Conservation (phyloP, 2,888 invertebrate species). For the Platycnemis pennipes region DNA sequence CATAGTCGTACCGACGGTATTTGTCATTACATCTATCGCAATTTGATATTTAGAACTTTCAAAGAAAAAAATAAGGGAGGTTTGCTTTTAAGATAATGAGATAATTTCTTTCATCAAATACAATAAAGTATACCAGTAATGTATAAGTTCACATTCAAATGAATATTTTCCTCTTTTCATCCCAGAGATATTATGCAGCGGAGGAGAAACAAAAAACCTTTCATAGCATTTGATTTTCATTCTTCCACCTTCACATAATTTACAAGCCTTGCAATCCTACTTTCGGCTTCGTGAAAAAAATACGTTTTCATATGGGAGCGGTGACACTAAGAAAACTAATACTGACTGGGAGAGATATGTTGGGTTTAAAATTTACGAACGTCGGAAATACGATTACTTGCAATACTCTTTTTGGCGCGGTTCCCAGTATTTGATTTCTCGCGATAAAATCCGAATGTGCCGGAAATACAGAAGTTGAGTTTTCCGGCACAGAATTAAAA, state of each 20-base stretch:
- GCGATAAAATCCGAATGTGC: not conserved
- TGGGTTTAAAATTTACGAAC: not conserved
- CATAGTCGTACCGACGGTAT: too few relatives aligned
- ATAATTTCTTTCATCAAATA: too few relatives aligned
- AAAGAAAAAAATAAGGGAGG: too few relatives aligned
- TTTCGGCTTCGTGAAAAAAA: not conserved
- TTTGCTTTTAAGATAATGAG: too few relatives aligned
- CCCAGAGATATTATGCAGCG: too few relatives aligned
- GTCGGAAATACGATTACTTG: not conserved
- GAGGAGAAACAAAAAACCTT: too few relatives aligned
- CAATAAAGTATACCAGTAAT: too few relatives aligned
- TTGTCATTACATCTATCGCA: not conserved
- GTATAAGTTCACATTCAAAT: too few relatives aligned
- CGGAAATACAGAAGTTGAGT: not conserved
- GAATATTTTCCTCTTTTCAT: too few relatives aligned
- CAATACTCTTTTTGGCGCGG: not conserved
- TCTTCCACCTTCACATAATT: too few relatives aligned
- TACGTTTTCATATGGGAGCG: not conserved
- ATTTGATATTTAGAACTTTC: not conserved
- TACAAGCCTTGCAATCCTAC: not conserved
- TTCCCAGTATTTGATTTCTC: not conserved
- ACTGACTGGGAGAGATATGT: not conserved
- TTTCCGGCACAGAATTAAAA: not conserved
- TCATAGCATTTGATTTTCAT: too few relatives aligned
- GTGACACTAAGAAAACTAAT: not conserved